phyloP scores from a whole-genome alignment of 2,888 invertebrate genomes.

The Cyclophora punctaria region DNA sequence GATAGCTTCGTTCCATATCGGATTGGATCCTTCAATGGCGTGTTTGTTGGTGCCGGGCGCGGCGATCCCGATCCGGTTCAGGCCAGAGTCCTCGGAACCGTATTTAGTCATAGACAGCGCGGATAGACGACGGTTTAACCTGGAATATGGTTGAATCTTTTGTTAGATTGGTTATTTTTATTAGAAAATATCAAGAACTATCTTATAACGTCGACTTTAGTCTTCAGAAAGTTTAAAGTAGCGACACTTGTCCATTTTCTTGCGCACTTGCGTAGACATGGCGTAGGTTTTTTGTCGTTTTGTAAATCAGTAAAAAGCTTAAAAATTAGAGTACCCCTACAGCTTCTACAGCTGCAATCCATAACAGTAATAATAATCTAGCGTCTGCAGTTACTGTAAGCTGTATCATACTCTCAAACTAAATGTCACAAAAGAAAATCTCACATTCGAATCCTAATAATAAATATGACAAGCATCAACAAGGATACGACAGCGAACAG shows the following conservation, averaged over 20 bases:
- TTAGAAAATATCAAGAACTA: background rate
- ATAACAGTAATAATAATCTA: too few relatives aligned
- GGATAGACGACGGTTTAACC: constrained; percentile 75
- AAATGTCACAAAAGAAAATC: constrained; percentile 16
- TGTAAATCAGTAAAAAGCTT: too few relatives aligned
- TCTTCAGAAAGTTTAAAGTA: too few relatives aligned
- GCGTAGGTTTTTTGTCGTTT: too few relatives aligned
- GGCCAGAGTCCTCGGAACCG: constrained; percentile 77
- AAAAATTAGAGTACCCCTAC: too few relatives aligned
- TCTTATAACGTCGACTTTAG: too few relatives aligned
- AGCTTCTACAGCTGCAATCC: too few relatives aligned
- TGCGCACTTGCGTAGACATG: too few relatives aligned
- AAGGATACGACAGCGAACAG: constrained; percentile 62
- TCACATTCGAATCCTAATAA: constrained; percentile 75
- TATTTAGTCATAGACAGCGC: constrained; percentile 78
- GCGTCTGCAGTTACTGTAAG: too few relatives aligned
- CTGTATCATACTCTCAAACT: too few relatives aligned
- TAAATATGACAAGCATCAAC: constrained; percentile 66
- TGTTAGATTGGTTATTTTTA: background rate
- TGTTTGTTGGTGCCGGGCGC: constrained; percentile 82
- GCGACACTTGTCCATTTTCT: too few relatives aligned
- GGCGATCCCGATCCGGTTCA: constrained; percentile 69
- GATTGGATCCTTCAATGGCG: constrained; percentile 81
- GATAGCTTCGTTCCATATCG: constrained; percentile 77
- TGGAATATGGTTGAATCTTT: constrained; percentile 24